Evolutionary conservation across 2,113 vertebrate species (phyloP), one percentile per base, ranked within the genome.

Genomic region (Lynx canadensis): DNA sequence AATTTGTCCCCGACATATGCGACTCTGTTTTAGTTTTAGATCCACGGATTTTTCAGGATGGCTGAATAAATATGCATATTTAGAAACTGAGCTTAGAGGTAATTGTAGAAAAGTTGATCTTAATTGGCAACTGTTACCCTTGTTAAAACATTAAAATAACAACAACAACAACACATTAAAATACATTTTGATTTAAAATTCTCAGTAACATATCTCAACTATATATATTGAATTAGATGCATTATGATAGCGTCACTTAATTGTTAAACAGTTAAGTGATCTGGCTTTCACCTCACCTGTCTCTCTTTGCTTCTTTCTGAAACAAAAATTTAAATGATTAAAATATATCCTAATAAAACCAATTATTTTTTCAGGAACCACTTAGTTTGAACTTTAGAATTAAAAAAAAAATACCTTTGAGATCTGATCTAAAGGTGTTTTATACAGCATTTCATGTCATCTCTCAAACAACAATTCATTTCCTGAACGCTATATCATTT

Each of bases 401-500:
- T 79, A 85, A 93, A 93, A 89, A 89, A 23, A 1, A 85, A 19
- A 1, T 45, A 29, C 4, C 41, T 82, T 94, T 95, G 45, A 68
- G 94, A 82, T 87, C 41, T 88, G 31, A 97, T 97, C 3, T 66
- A 95, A 98, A 96, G n/a, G 50, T 63, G 33, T 80, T 55, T 97
- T 87, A 85, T 79, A 73, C 52, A 79, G 31, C 1, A 73, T 83
- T 95, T 97, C 57, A 96, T 97, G 50, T 85, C 38, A 95, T 76
- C 33, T 15, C 57, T 82, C 14, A 38, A 93, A 95, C 66, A 97
- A 92, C 95, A 82, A 73, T 93, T 98, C 87, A 97, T 89, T 96
- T 96, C 95, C 90, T 91, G 88, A 97, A 87, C 57, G 27, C 94
- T 97, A 41, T 96, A 98, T 97, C 81, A 97, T 97, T 98, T 97